These are phyloP conservation scores for Trogon surrucura DNA, from an alignment of 2,113 vertebrate genomes.

Conservation along the genomic window DNA sequence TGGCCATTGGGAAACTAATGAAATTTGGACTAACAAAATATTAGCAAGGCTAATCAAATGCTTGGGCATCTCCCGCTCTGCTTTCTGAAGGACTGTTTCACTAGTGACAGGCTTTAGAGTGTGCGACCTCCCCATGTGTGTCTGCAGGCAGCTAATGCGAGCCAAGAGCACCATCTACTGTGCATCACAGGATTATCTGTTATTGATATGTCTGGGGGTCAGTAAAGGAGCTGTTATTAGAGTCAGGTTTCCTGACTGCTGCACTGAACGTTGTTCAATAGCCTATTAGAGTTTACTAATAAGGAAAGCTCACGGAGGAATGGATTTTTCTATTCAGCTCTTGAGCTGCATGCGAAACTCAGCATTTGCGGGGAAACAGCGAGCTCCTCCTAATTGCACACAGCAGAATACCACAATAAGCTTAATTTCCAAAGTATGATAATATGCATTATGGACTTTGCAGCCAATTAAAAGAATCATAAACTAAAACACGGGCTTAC, in stretches of 20 bases:
- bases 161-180: conserved; percentile 65
- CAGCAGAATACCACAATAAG: neutral
- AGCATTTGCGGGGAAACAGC: neutral
- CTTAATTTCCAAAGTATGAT: neutral
- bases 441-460: neutral
- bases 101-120: neutral
- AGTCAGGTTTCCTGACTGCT: neutral
- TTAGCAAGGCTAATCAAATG: neutral
- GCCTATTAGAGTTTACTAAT: conserved; percentile 7
- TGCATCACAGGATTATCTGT: fast-evolving
- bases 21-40: no score
- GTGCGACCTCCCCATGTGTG: fast-evolving
- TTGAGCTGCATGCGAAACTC: fast-evolving
- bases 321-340: conserved; percentile 13
- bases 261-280: neutral
- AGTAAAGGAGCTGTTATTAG: neutral
- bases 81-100: neutral
- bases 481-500: neutral
- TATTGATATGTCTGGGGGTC: neutral
- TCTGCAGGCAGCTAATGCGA: neutral
- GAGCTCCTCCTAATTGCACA: fast-evolving
- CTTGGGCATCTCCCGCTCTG: fast-evolving
- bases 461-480: neutral
- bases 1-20: neutral
- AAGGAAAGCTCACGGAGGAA: neutral